A percentile compares a stretch with the other conserved stretches of the same genome.
Evolutionary conservation across 1,140 invertebrate genomes (phyloP).

Genomic region (Phocides pigmalion): DNA sequence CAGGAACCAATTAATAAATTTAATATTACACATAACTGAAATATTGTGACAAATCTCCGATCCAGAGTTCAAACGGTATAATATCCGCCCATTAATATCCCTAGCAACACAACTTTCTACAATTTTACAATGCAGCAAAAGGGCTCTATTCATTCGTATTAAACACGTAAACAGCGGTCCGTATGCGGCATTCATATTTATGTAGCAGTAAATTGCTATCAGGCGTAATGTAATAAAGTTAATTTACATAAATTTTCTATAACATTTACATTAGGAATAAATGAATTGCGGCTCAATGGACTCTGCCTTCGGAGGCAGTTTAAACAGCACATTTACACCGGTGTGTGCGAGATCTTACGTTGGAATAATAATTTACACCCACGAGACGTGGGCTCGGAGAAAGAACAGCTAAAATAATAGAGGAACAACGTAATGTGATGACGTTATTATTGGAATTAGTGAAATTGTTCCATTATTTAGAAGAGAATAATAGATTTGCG

Average conservation of each 20-base stretch:
- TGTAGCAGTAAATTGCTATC: conserved; percentile 73
- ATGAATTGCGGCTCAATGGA: conserved; percentile 67
- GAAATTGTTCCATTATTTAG: neutral
- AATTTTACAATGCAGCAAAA: conserved; percentile 47
- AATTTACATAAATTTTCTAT: conserved; percentile 83
- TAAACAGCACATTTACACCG: conserved; percentile 41
- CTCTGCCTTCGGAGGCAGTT: conserved; percentile 34
- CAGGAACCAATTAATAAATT: conserved; percentile 28
- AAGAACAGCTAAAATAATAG: conserved; percentile 22
- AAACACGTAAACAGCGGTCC: conserved; percentile 52
- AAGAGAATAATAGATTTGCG: no score
- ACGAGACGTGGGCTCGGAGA: conserved; percentile 29
- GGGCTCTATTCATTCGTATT: conserved; percentile 49
- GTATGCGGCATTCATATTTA: conserved; percentile 73
- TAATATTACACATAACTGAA: conserved; percentile 36
- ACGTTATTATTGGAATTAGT: neutral
- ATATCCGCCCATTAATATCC: conserved; percentile 42
- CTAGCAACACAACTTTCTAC: conserved; percentile 46
- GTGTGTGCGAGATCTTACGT: conserved; percentile 42
- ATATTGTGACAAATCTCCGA: conserved; percentile 48
- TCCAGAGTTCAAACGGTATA: conserved; percentile 35
- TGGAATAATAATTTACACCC: conserved; percentile 51
- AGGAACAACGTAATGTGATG: neutral
- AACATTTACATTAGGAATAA: conserved; percentile 82
- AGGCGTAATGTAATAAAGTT: conserved; percentile 78